A percentile compares a stretch with the other conserved stretches of the same genome.
Conservation (phyloP, 2,113 vertebrate genomes). For the Pandion haliaetus region DNA sequence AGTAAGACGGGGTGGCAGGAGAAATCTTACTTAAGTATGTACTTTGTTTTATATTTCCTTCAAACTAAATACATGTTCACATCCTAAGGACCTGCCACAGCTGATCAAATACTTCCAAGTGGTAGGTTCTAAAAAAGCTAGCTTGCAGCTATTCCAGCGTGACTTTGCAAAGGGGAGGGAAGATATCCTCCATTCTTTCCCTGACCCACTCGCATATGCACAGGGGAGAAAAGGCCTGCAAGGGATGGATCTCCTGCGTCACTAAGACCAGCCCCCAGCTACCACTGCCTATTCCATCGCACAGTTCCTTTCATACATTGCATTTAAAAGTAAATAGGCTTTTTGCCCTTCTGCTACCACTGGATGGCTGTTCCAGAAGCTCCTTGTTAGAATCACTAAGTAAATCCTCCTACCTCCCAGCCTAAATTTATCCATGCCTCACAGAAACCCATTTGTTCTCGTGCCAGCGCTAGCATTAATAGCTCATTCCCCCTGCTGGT, state of each 20-base stretch:
- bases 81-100: neutral
- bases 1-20: neutral
- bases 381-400: neutral
- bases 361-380: neutral
- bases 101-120: neutral
- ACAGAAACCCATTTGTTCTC: neutral
- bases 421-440: neutral
- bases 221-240: neutral
- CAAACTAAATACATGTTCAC: neutral
- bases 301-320: neutral
- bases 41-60: neutral
- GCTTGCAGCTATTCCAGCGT: neutral
- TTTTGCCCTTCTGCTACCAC: neutral
- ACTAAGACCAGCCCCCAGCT: neutral
- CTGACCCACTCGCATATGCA: neutral
- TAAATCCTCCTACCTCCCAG: neutral
- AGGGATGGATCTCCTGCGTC: neutral
- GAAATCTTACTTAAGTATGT: neutral
- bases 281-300: neutral
- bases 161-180: neutral
- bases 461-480: neutral
- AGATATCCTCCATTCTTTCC: neutral
- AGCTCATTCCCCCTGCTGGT: neutral
- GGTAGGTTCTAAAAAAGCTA: neutral
- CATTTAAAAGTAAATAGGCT: neutral